Evolutionary conservation across 2,113 vertebrate genomes (phyloP).

Genomic region (Scytalopus superciliaris): DNA sequence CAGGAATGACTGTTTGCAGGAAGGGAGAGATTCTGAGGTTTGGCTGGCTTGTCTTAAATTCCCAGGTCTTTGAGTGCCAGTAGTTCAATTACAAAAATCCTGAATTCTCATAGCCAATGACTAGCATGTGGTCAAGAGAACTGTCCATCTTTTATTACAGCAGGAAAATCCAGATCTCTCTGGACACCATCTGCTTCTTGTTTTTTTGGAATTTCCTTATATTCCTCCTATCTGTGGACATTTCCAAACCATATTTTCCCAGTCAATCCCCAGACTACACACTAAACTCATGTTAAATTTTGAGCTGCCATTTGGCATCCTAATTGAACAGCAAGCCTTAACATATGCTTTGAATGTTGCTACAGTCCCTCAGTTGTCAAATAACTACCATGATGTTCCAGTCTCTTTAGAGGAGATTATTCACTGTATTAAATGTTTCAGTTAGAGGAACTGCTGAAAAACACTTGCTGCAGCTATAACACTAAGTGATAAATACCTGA

Average conservation of each 20-base stretch:
- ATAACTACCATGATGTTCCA: neutral
- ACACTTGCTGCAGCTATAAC: neutral
- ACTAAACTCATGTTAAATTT: neutral
- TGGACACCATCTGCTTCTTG: neutral
- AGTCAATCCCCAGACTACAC: neutral
- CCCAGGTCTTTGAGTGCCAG: neutral
- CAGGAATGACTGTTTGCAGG: neutral
- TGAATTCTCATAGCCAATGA: neutral
- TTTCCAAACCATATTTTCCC: conserved; percentile 10
- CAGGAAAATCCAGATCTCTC: neutral
- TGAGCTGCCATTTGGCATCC: neutral
- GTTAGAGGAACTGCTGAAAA: neutral
- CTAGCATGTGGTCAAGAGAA: neutral
- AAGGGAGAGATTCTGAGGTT: neutral
- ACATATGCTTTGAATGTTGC: neutral
- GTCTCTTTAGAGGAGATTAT: neutral
- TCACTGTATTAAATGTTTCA: neutral
- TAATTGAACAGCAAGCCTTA: neutral
- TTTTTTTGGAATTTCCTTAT: neutral
- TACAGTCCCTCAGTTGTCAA: neutral
- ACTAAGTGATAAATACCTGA: neutral
- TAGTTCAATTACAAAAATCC: conserved; percentile 8
- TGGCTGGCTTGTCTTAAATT: neutral
- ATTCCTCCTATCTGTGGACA: neutral
- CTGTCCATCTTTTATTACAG: neutral